These are phyloP conservation scores for Shinisaurus crocodilurus DNA, from an alignment of 2,113 vertebrate genomes.

Conservation along the genomic window DNA sequence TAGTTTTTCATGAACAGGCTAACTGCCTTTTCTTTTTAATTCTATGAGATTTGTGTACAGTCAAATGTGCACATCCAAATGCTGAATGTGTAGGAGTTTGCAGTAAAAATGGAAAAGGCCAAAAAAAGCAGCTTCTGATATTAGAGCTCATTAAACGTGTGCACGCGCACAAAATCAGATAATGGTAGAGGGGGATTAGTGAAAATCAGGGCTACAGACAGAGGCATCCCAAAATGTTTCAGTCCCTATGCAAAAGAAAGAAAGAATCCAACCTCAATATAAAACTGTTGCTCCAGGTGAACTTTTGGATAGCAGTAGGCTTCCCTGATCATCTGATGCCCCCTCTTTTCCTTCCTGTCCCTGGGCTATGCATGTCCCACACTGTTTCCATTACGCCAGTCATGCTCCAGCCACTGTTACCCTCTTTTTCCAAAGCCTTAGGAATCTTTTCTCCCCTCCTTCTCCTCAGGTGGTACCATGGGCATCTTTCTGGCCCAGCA, in stretches of 20 bases:
- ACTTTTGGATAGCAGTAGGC: background rate
- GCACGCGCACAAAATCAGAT: background rate
- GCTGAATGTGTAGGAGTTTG: background rate
- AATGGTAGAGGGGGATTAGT: background rate
- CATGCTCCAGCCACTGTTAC: background rate
- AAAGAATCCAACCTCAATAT: background rate
- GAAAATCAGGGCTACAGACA: background rate
- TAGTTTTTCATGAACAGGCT: background rate
- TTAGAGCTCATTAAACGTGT: background rate
- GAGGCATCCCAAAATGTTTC: background rate
- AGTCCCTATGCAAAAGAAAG: background rate
- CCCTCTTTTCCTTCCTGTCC: background rate
- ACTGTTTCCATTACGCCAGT: background rate
- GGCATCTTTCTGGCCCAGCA: slow-evolving; percentile 89
- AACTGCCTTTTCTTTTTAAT: background rate
- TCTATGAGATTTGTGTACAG: background rate
- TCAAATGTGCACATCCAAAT: background rate
- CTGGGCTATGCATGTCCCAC: background rate
- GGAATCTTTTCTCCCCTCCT: background rate
- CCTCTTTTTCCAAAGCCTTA: background rate
- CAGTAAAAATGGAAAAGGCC: background rate
- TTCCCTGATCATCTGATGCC: background rate
- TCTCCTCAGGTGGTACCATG: slow-evolving; percentile 90
- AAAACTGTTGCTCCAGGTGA: background rate
- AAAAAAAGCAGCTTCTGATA: background rate